These are phyloP conservation scores for Xerus inauris DNA, from an alignment of 2,113 vertebrate genomes.

Conservation along the genomic window DNA sequence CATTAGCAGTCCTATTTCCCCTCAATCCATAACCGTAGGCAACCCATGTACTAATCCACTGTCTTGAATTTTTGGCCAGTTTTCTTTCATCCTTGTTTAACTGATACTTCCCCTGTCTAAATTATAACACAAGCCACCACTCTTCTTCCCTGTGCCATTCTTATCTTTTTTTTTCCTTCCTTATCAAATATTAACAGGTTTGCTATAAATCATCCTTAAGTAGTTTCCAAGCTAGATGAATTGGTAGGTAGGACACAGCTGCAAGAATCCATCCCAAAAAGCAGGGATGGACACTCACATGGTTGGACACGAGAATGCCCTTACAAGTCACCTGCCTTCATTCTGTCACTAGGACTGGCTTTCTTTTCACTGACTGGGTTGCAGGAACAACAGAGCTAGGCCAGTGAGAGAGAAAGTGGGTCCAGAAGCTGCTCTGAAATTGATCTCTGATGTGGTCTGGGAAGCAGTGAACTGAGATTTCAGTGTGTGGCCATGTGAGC, in stretches of 20 bases:
- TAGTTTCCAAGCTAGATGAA: background rate
- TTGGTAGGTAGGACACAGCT: background rate
- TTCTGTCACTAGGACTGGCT: background rate
- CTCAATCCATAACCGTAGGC: background rate
- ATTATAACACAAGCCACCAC: background rate
- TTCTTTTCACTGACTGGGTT: background rate
- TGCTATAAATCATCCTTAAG: conserved; percentile 16
- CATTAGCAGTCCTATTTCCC: background rate
- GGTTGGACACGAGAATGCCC: background rate
- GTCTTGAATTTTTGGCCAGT: background rate
- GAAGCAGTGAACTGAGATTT: background rate
- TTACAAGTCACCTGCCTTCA: conserved; percentile 8
- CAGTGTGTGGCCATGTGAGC: background rate
- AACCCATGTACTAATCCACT: background rate
- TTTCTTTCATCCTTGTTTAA: conserved; percentile 48
- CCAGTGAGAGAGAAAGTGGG: background rate
- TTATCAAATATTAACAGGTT: conserved; percentile 17
- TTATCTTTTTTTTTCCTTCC: background rate
- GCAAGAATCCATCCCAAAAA: background rate
- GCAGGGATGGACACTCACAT: background rate
- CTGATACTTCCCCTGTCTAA: background rate
- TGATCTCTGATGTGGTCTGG: background rate
- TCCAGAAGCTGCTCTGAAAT: background rate
- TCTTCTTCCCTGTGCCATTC: background rate
- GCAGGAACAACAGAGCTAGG: background rate